Base-by-base conservation (phyloP, 2,888 invertebrate genomes). In the Dasysyrphus albostriatus region DNA sequence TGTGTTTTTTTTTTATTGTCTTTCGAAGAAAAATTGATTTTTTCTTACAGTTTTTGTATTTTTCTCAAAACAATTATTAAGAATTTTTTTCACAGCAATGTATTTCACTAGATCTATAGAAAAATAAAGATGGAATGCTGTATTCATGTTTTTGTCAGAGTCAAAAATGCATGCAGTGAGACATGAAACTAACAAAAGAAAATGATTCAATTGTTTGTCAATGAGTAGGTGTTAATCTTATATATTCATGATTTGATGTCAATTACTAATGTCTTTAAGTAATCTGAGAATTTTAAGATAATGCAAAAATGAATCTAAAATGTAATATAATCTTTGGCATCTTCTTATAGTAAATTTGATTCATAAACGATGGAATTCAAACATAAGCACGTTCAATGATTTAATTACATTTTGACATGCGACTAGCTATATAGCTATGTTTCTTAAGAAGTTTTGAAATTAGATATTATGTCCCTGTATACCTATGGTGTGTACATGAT, bases 341-440 rank as follows among this genome's bases (percentile, higher is more conserved):
- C 54, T 29, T 12, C 19, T 24, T 19, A 24, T 19, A n/a, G n/a
- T n/a, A 24, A 61, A 14, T 24, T 61, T 42, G 3, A 42, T 61
- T 61, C 42, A 61, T 61, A 16, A 37, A 32, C 0, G 32, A 47
- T 47, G 24, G 24, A 61, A 42, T 42, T 24, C 24, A 39, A 39
- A 42, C 24, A 39, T 4, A 42, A 61, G 61, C 61, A 61, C 61
- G 61, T 61, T 42, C 42, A 42, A 9, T 9, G 61, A 39, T 61
- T 39, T 14, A 24, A 61, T 61, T 61, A 61, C 61, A 61, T 24
- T 61, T 61, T 61, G 39, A 61, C 61, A 61, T 61, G 39, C 61
- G 61, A 42, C 61, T n/a, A n/a, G n/a, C n/a, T 39, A 7, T 24
- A 24, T 24, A 24, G 24, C 24, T 42, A 14, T 37, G 24, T 9